phyloP scores from a whole-genome alignment of 2,888 invertebrate species.

The Ormia ochracea region DNA sequence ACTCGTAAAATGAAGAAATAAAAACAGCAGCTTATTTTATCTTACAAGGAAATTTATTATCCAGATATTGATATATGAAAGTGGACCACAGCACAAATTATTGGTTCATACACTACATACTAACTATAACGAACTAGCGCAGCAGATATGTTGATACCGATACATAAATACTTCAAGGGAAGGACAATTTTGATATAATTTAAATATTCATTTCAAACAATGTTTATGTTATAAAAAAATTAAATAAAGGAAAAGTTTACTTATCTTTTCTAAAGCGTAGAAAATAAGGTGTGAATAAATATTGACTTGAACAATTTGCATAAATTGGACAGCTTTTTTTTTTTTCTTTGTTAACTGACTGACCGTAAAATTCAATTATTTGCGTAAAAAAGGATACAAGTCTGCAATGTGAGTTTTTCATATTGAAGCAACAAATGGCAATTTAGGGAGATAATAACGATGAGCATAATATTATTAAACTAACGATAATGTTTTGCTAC shows the following conservation, averaged over 20 bases:
- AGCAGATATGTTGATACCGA: too few species aligned
- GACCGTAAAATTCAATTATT: constrained; percentile 20
- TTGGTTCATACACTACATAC: too few species aligned
- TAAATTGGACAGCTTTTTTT: constrained; percentile 14
- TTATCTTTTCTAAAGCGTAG: not conserved
- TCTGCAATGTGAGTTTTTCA: not conserved
- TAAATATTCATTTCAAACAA: too few species aligned
- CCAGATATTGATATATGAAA: too few species aligned
- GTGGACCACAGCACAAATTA: too few species aligned
- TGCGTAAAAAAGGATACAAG: not conserved
- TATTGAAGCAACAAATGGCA: constrained; percentile 28
- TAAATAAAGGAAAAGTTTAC: not conserved
- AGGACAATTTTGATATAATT: too few species aligned
- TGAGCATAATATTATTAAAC: constrained; percentile 25
- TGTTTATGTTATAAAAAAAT: constrained; percentile 9
- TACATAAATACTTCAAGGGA: too few species aligned
- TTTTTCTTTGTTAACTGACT: constrained; percentile 4
- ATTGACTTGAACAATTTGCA: constrained; percentile 61
- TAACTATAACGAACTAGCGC: too few species aligned
- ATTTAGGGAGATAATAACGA: constrained; percentile 16
- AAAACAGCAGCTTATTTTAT: too few species aligned
- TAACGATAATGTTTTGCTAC: not conserved
- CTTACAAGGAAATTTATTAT: too few species aligned
- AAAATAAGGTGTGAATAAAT: constrained; percentile 54
- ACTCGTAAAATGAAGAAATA: too few species aligned